Percentiles rank a stretch among this genome's conserved stretches.
phyloP scores from a whole-genome alignment of 2,113 vertebrate species.

The Crotophaga sulcirostris region DNA sequence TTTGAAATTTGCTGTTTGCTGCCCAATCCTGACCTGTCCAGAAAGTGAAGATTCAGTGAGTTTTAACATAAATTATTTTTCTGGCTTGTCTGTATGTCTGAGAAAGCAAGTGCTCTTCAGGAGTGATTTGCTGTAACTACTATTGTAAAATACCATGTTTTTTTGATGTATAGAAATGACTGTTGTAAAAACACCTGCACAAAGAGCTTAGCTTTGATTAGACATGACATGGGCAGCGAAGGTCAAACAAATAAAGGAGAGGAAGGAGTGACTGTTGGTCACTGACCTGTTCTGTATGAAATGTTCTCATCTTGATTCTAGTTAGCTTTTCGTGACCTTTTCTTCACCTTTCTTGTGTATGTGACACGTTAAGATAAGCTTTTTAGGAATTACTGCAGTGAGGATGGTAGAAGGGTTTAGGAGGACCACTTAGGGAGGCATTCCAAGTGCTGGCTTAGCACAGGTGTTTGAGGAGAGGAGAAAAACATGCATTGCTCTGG shows the following conservation, averaged over 20 bases:
- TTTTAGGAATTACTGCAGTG: not conserved
- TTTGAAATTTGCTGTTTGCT: not conserved
- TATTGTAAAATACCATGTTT: not conserved
- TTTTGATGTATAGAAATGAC: not conserved
- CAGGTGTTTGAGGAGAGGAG: not conserved
- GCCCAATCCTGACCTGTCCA: not conserved
- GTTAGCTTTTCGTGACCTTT: slow-evolving; percentile 11
- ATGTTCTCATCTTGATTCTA: not conserved
- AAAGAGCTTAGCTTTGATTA: not conserved
- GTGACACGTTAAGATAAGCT: not conserved
- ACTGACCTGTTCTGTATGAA: not conserved
- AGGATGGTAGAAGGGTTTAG: not conserved
- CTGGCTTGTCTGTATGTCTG: not conserved
- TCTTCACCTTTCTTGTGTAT: not conserved
- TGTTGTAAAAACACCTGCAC: not conserved
- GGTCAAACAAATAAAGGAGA: slow-evolving; percentile 8
- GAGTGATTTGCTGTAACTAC: not conserved
- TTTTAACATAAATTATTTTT: not conserved
- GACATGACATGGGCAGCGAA: not conserved
- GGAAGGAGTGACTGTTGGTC: not conserved
- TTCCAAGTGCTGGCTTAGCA: not conserved
- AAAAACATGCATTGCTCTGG: not conserved
- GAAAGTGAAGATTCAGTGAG: not conserved
- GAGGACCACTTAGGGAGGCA: not conserved
- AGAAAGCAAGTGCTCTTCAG: not conserved